Base-by-base conservation (phyloP, 2,888 invertebrate genomes). In the Melieria omissa region DNA sequence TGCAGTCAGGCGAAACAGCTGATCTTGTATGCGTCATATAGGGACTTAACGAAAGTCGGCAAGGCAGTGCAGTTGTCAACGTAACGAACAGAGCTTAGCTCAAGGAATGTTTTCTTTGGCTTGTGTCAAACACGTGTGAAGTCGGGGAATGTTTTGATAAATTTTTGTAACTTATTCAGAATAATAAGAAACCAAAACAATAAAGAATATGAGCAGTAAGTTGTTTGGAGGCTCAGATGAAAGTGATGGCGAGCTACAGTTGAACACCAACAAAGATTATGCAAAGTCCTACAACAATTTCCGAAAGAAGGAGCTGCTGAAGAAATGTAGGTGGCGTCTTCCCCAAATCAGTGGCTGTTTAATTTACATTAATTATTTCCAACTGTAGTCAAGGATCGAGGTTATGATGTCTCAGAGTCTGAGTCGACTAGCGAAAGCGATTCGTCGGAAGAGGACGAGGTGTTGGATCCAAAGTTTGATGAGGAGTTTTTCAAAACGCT, bases 401-500 rank as follows among this genome's bases (percentile, higher is more conserved):
- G 83, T 3, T 67, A 80, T 58, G 81, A 83, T 74, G 79, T 78
- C 1, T 82, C 82, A 0, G 83, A 82, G 12, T 82, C 85, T 0
- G 83, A 83, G 16, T 79, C 82, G 9, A 82, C 84, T 7, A 81
- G 81, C 63, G 86, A 86, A 54, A 82, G 82, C 58, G 81, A 81
- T 9, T 82, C 83, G 0, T 84, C 84, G 7, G 84, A 85, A 49
- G 86, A 86, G 54, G 84, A 84, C 64, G 81, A 80, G 70, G 74
- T 80, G 4, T 74, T 81, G 63, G 82, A 84, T 80, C 76, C 82
- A 4, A 79, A 83, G 67, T 88, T 88, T 68, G 97, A 98, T 82
- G 92, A 93, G 78, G 93, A 94, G 76, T 99, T 99, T 86, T 91
- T 95, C 58, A 94, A 93, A 86, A 94, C 97, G 0, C 88, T 98